A percentile compares a stretch with the other conserved stretches of the same genome.
These are phyloP conservation scores for Melanophora roralis DNA, from an alignment of 2,888 invertebrate species.

Conservation along the genomic window DNA sequence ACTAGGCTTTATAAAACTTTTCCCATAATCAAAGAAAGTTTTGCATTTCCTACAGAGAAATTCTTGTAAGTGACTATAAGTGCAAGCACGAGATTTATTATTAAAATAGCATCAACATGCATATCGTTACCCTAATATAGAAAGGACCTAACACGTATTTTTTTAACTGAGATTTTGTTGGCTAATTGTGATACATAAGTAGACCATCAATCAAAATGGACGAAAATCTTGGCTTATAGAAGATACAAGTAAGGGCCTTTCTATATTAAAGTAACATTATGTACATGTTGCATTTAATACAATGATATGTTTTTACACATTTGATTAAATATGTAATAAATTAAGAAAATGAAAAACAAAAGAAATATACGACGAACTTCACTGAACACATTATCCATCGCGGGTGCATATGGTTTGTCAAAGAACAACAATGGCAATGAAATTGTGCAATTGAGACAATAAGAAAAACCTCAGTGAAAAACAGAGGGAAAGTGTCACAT, in stretches of 20 bases:
- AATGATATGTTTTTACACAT: conserved; percentile 1
- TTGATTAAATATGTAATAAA: conserved; percentile 31
- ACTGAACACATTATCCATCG: conserved; percentile 8
- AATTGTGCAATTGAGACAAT: conserved; percentile 20
- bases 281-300: not conserved
- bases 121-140: no score
- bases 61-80: not conserved
- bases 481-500: conserved; percentile 53
- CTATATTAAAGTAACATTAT: conserved; percentile 15
- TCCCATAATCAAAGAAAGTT: not conserved
- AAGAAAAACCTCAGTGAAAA: conserved; percentile 35
- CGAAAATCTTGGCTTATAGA: no score
- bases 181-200: no score
- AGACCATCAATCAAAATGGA: no score
- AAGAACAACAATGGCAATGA: conserved; percentile 5
- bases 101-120: not conserved
- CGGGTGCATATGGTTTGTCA: conserved; percentile 8
- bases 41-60: conserved; percentile 4
- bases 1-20: not conserved
- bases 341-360: conserved; percentile 23
- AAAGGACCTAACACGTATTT: no score
- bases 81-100: not conserved
- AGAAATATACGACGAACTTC: conserved; percentile 3
- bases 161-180: no score
- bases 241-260: no score